Evolutionary conservation across 2,797 vertebrate genomes (phyloP), one percentile per base, ranked within the genome.

Genomic region (Oophaga sylvatica): DNA sequence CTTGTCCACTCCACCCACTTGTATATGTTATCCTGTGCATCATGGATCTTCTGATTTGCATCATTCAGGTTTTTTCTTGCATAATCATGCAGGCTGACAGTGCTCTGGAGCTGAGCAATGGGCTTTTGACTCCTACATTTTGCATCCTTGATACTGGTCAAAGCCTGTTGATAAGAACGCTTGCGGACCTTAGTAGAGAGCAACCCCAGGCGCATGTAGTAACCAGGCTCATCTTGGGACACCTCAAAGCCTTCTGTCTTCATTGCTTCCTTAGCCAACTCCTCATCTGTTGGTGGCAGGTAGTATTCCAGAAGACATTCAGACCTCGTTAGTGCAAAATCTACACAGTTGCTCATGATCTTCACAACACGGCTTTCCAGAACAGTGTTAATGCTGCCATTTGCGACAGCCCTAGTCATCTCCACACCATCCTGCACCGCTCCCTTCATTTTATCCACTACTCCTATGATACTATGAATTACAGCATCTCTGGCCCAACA

Each of bases 181-280:
- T 92, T 92, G 6, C 95, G 94, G 68, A 98, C 90, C 90, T 98
- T 98, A 80, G 92, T 93, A 87, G 97, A 98, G 29, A 99, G 93
- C 3, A 95, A 97, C 22, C 96, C 97, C 90, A 99, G 91, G 77
- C 97, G 94, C 63, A 97, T 31, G 0, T 96, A 98, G 91, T 96
- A 98, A 93, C 95, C 97, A 68, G 91, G 91, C 88, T 96, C 94
- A 73, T 93, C 94, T 85, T 90, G 45, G 48, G 80, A 90, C 4
- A 35, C 35, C 79, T 97, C 95, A 89, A 95, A 97, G 81, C 95
- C 96, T 91, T 95, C 92, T 7, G 93, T 85, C 0, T 93, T 91
- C 90, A 95, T 95, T 12, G 91, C 95, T 93, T 97, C 96, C 92
- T 92, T 93, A 91, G 96, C 35, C 35, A 41, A 4, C 35, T 41